Evolutionary conservation across 2,888 invertebrate species (phyloP).

Genomic region (Himalopsyche anomala): DNA sequence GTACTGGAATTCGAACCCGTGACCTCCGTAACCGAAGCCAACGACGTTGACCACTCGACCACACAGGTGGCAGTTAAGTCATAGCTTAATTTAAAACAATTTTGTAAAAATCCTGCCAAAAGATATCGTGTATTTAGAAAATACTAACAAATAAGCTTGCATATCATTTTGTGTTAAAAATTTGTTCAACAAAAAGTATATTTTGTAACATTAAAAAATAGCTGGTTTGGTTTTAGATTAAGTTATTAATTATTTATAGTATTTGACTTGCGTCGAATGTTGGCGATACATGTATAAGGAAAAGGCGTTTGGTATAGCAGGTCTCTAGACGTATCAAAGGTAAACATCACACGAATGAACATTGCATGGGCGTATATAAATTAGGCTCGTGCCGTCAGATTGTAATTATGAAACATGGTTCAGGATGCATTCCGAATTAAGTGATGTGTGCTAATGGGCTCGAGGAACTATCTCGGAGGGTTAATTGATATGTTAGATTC

Average conservation of each 20-base stretch:
- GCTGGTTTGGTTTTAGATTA: too few species aligned
- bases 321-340: conserved; percentile 23
- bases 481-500: conserved; percentile 21
- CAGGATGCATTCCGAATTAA: conserved; percentile 20
- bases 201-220: too few species aligned
- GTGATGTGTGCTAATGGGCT: conserved; percentile 7
- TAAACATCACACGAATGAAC: conserved; percentile 35
- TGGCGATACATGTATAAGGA: not conserved
- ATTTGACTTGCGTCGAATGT: not conserved
- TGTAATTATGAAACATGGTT: conserved; percentile 41
- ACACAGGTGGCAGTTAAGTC: too few species aligned
- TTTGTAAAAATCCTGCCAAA: too few species aligned
- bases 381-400: conserved; percentile 8
- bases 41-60: too few species aligned
- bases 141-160: too few species aligned
- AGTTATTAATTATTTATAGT: not conserved
- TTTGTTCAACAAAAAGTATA: too few species aligned
- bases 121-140: too few species aligned
- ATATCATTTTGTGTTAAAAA: too few species aligned
- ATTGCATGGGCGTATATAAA: conserved; percentile 32
- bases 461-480: not conserved
- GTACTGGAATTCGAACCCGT: too few species aligned
- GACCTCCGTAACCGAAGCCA: too few species aligned
- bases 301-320: conserved; percentile 12
- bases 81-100: too few species aligned